Evolutionary conservation across 2,888 invertebrate species (phyloP).

Genomic region (Tyria jacobaeae): DNA sequence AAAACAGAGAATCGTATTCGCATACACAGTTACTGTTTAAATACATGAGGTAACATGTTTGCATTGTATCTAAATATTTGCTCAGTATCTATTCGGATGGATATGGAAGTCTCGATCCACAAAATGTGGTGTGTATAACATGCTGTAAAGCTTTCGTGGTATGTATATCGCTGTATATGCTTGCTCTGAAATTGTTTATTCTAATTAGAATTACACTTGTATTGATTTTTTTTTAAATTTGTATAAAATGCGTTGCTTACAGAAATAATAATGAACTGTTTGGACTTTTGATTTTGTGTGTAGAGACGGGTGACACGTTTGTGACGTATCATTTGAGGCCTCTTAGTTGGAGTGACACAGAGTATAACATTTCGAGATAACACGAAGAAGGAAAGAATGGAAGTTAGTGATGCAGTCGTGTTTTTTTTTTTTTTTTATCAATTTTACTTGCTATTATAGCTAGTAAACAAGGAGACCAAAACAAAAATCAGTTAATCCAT

Average conservation of each 20-base stretch:
- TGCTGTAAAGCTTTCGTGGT: not conserved
- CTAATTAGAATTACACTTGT: no score
- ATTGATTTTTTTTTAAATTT: no score
- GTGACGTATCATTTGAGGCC: no score
- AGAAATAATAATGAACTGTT: no score
- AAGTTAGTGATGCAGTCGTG: no score
- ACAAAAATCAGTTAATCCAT: not conserved
- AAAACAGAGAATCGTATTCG: not conserved
- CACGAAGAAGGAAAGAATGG: no score
- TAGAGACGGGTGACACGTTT: no score
- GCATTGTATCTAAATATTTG: constrained; percentile 6
- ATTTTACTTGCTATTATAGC: not conserved
- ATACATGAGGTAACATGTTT: not conserved
- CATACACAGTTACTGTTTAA: not conserved
- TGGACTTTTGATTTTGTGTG: no score
- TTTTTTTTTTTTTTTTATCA: no score
- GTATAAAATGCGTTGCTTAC: no score
- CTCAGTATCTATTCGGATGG: not conserved
- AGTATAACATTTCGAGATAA: no score
- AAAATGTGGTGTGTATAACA: not conserved
- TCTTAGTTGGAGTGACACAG: no score
- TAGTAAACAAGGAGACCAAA: not conserved
- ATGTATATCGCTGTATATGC: not conserved
- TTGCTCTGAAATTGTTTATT: not conserved
- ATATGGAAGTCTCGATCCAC: not conserved